Base-by-base conservation (phyloP, 23 tunicate species). In the Halocynthia roretzi region DNA sequence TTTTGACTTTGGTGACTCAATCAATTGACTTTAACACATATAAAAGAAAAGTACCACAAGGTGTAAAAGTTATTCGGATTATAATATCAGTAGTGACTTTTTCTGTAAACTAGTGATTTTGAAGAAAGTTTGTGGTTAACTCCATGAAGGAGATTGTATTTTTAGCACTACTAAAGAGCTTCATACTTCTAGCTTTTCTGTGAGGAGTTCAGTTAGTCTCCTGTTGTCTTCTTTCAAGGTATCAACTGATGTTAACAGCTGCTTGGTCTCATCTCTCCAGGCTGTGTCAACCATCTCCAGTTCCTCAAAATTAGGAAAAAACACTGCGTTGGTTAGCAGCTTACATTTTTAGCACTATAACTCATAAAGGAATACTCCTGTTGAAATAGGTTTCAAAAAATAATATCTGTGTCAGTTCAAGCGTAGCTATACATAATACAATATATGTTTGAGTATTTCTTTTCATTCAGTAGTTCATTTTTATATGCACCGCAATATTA, bases 201-300 rank as follows among this genome's bases (percentile, higher is more conserved):
- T 75, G 8, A 86, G 73, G 7, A 92, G 52, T 31, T 62, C 9
- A 8, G 88, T 74, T 49, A 92, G 62, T 51, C 71, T 86, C 57
- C 56, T 73, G 70, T 92, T 92, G 69, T 92, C 98, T 69, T 86
- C 84, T 83, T 92, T 87, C 61, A 86, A 61, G 6, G 83, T 80
- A 14, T 74, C 62, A 66, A 83, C 78, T 11, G 81, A 77, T 73
- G 76, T 81, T 53, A 76, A 12, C 68, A 92, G 82, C 12, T 77
- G 87, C 60, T 80, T 72, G 7, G 83, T 80, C 54, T 86, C 87
- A 55, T 92, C 92, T 75, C 78, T 75, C 98, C 98, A 92, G 7
- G 85, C 81, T 21, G 81, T 69, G 68, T 92, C 85, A 51, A 92
- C 75, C 17, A 76, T 80, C 8, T 76, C 85, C 77, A 92, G 23